These are phyloP conservation scores for Oceanodroma leucorhoa DNA, from an alignment of 2,797 vertebrate genomes.

Conservation along the genomic window DNA sequence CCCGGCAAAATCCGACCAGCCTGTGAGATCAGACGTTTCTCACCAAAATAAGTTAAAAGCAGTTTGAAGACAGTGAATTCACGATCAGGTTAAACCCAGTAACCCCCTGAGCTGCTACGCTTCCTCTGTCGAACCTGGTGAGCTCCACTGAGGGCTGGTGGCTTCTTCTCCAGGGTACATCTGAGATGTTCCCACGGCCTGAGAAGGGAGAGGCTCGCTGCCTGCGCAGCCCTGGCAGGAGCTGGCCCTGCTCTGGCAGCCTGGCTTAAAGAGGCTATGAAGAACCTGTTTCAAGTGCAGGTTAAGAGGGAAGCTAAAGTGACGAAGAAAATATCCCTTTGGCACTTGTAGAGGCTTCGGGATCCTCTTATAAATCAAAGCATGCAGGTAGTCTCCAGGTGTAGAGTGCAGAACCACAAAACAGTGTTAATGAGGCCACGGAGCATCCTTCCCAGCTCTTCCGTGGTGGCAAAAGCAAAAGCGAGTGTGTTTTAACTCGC, in stretches of 20 bases:
- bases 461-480: background rate
- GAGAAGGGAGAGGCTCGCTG: background rate
- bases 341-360: background rate
- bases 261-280: background rate
- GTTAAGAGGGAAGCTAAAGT: background rate
- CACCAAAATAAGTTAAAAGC: background rate
- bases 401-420: background rate
- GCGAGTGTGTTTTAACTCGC: background rate
- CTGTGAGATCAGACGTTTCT: background rate
- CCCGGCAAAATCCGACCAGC: background rate
- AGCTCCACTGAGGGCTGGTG: background rate
- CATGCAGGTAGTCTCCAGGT: background rate
- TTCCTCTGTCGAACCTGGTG: fast-evolving
- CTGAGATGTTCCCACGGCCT: background rate
- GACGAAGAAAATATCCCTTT: background rate
- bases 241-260: background rate
- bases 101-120: background rate
- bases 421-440: background rate
- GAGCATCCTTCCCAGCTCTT: background rate
- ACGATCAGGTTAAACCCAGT: background rate
- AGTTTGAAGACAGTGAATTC: background rate
- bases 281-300: background rate
- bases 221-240: background rate
- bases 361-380: constrained; percentile 4
- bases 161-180: background rate